Percentiles rank a stretch among this genome's conserved stretches.
Conservation (phyloP, 1,140 invertebrate genomes). For the Campoletis sonorensis region DNA sequence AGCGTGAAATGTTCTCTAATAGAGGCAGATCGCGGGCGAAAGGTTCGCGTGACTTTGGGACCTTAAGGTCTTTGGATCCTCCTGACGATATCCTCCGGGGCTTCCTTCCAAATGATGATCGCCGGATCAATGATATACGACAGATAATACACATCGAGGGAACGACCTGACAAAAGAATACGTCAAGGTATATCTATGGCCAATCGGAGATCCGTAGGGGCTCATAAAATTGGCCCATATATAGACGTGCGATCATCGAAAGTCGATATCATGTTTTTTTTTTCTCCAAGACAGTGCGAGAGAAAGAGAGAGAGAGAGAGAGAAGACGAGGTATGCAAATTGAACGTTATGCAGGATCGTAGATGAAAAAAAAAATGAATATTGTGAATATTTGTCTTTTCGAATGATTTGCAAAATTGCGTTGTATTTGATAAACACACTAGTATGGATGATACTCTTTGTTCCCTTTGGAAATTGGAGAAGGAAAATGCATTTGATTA, state of each 20-base stretch:
- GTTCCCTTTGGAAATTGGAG: no score
- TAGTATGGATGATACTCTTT: no score
- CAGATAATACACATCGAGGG: constrained; percentile 26
- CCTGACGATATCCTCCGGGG: constrained; percentile 25
- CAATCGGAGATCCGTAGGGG: background rate
- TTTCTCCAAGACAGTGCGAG: background rate
- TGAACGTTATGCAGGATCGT: no score
- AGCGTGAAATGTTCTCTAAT: constrained; percentile 34
- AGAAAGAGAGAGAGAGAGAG: no score
- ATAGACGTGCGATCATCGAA: constrained; percentile 24
- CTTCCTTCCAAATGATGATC: constrained; percentile 36
- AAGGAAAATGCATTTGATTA: background rate
- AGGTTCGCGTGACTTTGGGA: constrained; percentile 34
- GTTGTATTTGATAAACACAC: no score
- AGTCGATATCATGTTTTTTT: constrained; percentile 19
- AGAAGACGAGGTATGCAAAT: no score
- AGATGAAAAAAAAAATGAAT: no score
- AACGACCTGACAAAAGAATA: background rate
- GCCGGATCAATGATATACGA: constrained; percentile 35
- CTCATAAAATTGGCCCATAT: background rate
- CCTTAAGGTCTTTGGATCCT: constrained; percentile 24
- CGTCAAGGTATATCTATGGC: background rate
- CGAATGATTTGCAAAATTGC: no score
- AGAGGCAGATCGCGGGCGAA: constrained; percentile 10
- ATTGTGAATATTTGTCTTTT: no score